Percentiles rank a stretch among this genome's conserved stretches.
Conservation (phyloP, 2,888 invertebrate species). For the Stenolophus ochropezus region DNA sequence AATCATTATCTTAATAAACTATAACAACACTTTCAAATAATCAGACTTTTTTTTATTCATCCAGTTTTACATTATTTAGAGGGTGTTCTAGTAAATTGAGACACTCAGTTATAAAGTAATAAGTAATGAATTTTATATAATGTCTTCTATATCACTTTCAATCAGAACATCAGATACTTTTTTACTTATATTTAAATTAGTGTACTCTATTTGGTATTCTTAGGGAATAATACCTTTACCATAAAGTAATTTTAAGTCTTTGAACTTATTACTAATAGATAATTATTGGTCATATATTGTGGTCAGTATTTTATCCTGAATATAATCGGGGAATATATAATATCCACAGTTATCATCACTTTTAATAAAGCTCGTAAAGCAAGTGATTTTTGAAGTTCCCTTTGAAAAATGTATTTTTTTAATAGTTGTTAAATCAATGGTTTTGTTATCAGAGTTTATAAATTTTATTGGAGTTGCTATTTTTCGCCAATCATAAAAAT, state of each 20-base stretch:
- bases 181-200: neutral
- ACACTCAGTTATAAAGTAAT: no score
- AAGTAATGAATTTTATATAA: no score
- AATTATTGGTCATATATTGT: neutral
- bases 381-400: neutral
- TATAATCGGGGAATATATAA: neutral
- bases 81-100: no score
- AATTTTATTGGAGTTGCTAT: neutral
- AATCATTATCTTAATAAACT: no score
- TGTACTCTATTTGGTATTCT: conserved; percentile 25
- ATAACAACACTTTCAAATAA: no score
- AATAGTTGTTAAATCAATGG: neutral
- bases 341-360: neutral
- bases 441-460: neutral
- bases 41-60: no score
- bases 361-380: neutral
- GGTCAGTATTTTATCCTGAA: neutral
- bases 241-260: conserved; percentile 1
- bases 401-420: neutral
- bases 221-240: conserved; percentile 33
- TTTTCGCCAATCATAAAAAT: conserved; percentile 61
- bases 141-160: conserved; percentile 14
- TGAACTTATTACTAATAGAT: neutral
- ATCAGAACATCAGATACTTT: conserved; percentile 12
- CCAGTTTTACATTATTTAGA: no score